Evolutionary conservation across 1,140 invertebrate genomes (phyloP), one percentile per base, ranked within the genome.

Genomic region (Drosophila lacteicornis): DNA sequence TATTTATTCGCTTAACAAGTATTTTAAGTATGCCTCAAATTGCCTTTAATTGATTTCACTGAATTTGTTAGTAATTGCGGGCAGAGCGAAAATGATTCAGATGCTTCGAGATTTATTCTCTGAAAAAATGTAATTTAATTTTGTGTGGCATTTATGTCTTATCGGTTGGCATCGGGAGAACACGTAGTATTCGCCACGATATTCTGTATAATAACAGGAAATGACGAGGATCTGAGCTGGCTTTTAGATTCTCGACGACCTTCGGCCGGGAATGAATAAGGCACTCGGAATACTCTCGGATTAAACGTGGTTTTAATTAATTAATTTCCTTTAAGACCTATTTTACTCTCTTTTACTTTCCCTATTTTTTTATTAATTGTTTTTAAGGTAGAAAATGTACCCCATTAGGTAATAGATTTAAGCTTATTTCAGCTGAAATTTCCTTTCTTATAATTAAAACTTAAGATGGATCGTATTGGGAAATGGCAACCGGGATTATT

Each of bases 161-260:
- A 73, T 61, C 62, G 40, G 40, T 40, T 46, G 40, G n/a, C n/a
- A 75, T 75, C 59, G 17, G 7, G 8, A 27, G 36, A 53, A 45
- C 46, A 59, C 43, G 17, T 50, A 47, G 45, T 30, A 58, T 61
- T 75, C 33, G 9, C 19, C 30, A 38, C 17, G 17, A 55, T 55
- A 22, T 55, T 55, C 3, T 12, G 9, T 40, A 11, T 40, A 57
- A 60, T 65, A 80, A 57, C 80, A 83, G 83, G 83, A 87, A 88
- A 88, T 88, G 53, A 49, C 46, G 56, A 57, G 45, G 75, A 59
- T 50, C 74, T 86, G 83, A 76, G 75, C 61, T 86, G 75, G 68
- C 58, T 53, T n/a, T 22, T 38, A 0, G 9, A 25, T 45, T 50
- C 50, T 36, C 11, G 30, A 30, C 43, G 58, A 79, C 83, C 79